A percentile compares a stretch with the other conserved stretches of the same genome.
phyloP scores from a whole-genome alignment of 1,140 invertebrate species.

The Protaetia brevitarsis region DNA sequence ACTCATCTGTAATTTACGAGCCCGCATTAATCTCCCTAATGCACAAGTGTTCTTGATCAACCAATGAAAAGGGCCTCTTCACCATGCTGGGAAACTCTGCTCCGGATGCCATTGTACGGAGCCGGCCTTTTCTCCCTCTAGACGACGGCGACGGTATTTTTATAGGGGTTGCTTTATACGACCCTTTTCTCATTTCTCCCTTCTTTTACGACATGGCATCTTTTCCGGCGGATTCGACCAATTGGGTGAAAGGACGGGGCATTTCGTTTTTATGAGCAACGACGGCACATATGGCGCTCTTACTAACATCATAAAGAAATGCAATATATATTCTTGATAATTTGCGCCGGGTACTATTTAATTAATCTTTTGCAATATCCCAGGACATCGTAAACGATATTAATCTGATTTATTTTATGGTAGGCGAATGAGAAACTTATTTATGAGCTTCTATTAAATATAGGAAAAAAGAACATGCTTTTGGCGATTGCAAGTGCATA shows the following conservation, averaged over 20 bases:
- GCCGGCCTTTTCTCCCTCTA: not conserved
- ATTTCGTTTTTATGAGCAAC: not conserved
- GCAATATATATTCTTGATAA: slow-evolving; percentile 15
- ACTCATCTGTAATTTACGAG: slow-evolving; percentile 14
- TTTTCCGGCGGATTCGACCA: not conserved
- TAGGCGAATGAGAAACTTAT: not conserved
- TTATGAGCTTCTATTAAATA: too few species aligned
- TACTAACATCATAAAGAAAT: slow-evolving; percentile 8
- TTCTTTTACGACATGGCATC: slow-evolving; percentile 1
- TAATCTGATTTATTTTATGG: slow-evolving; percentile 6
- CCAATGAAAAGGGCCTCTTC: slow-evolving; percentile 10
- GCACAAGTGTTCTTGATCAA: not conserved
- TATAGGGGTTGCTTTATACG: slow-evolving; percentile 7
- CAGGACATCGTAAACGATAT: slow-evolving; percentile 5
- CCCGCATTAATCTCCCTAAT: slow-evolving; percentile 1
- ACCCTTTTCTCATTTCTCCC: slow-evolving; percentile 13
- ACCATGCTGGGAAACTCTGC: not conserved
- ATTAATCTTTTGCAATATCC: too few species aligned
- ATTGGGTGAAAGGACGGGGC: not conserved
- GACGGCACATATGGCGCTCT: slow-evolving; percentile 5
- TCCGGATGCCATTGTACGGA: slow-evolving; percentile 4
- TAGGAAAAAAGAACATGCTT: too few species aligned
- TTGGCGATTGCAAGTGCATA: too few species aligned
- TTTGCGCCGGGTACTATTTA: slow-evolving; percentile 5
- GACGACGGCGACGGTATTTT: not conserved